These are phyloP conservation scores for Pogonognathellus flavescens DNA, from an alignment of 1,140 invertebrate species.

Conservation along the genomic window DNA sequence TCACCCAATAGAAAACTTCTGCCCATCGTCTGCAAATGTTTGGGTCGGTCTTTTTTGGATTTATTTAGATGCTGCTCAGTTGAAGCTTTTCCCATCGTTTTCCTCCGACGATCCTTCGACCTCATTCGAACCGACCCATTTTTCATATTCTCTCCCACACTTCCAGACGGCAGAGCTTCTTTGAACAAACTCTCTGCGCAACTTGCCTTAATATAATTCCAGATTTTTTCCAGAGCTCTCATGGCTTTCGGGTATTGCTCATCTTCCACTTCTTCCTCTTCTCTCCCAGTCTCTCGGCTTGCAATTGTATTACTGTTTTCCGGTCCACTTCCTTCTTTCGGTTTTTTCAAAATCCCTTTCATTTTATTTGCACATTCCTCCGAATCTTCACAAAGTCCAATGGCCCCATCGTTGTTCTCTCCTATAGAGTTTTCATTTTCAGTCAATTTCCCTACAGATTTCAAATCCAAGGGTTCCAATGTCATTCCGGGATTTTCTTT, in stretches of 20 bases:
- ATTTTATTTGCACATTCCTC: constrained; percentile 69
- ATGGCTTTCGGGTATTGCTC: constrained; percentile 58
- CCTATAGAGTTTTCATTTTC: constrained; percentile 86
- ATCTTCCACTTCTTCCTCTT: constrained; percentile 12
- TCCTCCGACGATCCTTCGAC: constrained; percentile 42
- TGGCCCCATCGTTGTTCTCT: constrained; percentile 68
- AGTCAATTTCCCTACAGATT: constrained; percentile 63
- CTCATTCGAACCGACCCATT: constrained; percentile 52
- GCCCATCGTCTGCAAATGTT: constrained; percentile 61
- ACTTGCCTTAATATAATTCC: constrained; percentile 61
- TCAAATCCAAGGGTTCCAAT: constrained; percentile 55
- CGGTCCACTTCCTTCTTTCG: constrained; percentile 53
- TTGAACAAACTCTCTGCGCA: constrained; percentile 57
- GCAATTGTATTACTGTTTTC: constrained; percentile 67
- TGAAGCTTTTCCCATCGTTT: not conserved
- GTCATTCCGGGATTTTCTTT: constrained; percentile 62
- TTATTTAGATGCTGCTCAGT: constrained; percentile 25
- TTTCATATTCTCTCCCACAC: constrained; percentile 5
- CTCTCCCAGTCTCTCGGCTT: constrained; percentile 57
- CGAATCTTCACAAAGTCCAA: constrained; percentile 65
- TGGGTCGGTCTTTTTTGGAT: constrained; percentile 57
- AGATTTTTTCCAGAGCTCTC: constrained; percentile 63
- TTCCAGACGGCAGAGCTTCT: not conserved
- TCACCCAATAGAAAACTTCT: constrained; percentile 62
- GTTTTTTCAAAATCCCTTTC: constrained; percentile 70